Evolutionary conservation across 1,140 invertebrate genomes (phyloP).

Genomic region (Pantala flavescens): DNA sequence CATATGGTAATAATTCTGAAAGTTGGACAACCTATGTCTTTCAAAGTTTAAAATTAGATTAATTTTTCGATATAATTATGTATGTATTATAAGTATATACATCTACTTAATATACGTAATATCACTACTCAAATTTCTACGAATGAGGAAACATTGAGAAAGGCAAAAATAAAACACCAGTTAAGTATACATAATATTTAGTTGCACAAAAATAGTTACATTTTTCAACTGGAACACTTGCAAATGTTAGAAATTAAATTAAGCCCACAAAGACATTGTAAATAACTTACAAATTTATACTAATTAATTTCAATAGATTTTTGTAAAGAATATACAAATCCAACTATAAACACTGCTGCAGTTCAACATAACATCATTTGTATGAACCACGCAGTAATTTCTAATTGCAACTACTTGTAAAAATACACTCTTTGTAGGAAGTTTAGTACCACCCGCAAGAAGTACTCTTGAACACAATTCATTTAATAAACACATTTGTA

Average conservation of each 20-base stretch:
- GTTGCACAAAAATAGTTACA: conserved; percentile 7
- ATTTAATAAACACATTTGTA: conserved; percentile 2
- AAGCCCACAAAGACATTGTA: conserved; percentile 1
- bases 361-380: background rate
- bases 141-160: background rate
- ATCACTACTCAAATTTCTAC: no score
- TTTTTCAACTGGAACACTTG: conserved; percentile 9
- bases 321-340: conserved; percentile 8
- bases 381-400: background rate
- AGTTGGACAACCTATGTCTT: no score
- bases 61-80: no score
- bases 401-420: conserved; percentile 3
- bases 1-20: no score
- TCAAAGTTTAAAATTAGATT: no score
- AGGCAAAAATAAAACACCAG: background rate
- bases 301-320: conserved; percentile 9
- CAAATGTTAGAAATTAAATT: conserved; percentile 11
- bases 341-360: background rate
- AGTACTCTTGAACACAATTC: background rate
- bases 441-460: background rate
- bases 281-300: conserved; percentile 11
- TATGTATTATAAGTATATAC: no score
- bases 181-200: background rate
- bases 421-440: conserved; percentile 6
- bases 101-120: no score